Base-by-base conservation (phyloP, 2,113 vertebrate genomes). In the Ifrita kowaldi region DNA sequence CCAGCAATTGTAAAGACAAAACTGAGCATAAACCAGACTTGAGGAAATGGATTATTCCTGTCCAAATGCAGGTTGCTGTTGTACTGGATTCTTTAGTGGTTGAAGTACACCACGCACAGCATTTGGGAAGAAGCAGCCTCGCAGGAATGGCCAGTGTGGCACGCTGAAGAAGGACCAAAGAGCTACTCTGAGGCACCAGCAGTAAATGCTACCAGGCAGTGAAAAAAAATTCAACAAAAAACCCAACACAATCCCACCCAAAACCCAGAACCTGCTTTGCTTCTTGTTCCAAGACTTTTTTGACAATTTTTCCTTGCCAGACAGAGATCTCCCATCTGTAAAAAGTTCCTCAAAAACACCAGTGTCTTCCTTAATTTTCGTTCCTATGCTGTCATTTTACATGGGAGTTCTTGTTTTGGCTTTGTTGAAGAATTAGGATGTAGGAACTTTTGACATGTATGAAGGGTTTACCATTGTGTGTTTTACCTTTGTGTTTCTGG, bases 211-310 rank as follows among this genome's bases (percentile, higher is more conserved):
- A 83, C 27, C 39, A 74, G 21, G 5, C 27, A 30, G 62, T 24
- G 44, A 33, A 46, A 27, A 63, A 82, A 68, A 37, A 32, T 1
- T 16, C 9, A 28, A 37, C 33, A 42, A 26, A 41, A 50, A 30
- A 1, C 24, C 39, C 41, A 53, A 62, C 7, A 17, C 16, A 59
- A 0, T 16, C 8, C 19, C 0, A 0, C 27, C 7, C 22, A 44
- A 41, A 75, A 30, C 24, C 14, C 19, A 60, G 46, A 53, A 41
- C 16, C 21, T 46, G 44, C 55, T 46, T 81, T 57, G 30, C n/a
- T 63, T 26, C 37, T 46, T 59, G 10, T 65, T 76, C 21, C 9
- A 39, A 21, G 19, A 5, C 35, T 53, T 67, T 53, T 64, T 69
- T 0, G 37, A 44, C 13, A 53, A 24, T 20, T 86, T 19, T 24